Evolutionary conservation across 2,113 vertebrate genomes (phyloP).

Genomic region (Acanthochromis polyacanthus): DNA sequence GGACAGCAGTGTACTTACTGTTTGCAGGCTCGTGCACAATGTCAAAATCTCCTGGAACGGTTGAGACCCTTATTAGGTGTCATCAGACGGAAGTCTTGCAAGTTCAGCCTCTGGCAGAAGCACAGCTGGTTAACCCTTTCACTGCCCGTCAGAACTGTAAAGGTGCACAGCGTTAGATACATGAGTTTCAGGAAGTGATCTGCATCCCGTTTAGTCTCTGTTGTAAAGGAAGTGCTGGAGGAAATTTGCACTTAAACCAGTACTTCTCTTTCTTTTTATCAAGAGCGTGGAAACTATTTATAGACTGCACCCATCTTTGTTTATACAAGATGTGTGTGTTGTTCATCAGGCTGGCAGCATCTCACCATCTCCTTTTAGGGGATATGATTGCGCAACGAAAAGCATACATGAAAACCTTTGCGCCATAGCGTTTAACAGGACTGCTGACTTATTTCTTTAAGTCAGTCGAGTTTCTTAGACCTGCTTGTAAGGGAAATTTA

Average conservation of each 20-base stretch:
- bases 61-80: conserved; percentile 2
- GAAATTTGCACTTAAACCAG: conserved; percentile 11
- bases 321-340: not conserved
- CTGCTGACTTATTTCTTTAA: too few species aligned
- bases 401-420: too few species aligned
- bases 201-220: not conserved
- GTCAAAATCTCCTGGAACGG: conserved; percentile 7
- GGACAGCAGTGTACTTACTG: conserved; percentile 49
- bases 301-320: conserved; percentile 36
- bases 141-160: conserved; percentile 19
- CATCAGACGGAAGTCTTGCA: conserved; percentile 17
- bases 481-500: too few species aligned
- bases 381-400: not conserved
- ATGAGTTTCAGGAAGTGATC: conserved; percentile 52
- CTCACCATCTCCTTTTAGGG: not conserved
- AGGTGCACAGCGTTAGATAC: not conserved
- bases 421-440: too few species aligned
- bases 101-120: not conserved
- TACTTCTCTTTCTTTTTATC: not conserved
- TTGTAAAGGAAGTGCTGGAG: conserved; percentile 40
- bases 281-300: conserved; percentile 17
- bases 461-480: too few species aligned
- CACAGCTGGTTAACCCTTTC: conserved; percentile 36
- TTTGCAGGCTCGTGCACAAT: conserved; percentile 12
- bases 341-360: not conserved